A percentile compares a stretch with the other conserved stretches of the same genome.
phyloP scores from a whole-genome alignment of 1,140 invertebrate genomes.

The Ooceraea biroi region DNA sequence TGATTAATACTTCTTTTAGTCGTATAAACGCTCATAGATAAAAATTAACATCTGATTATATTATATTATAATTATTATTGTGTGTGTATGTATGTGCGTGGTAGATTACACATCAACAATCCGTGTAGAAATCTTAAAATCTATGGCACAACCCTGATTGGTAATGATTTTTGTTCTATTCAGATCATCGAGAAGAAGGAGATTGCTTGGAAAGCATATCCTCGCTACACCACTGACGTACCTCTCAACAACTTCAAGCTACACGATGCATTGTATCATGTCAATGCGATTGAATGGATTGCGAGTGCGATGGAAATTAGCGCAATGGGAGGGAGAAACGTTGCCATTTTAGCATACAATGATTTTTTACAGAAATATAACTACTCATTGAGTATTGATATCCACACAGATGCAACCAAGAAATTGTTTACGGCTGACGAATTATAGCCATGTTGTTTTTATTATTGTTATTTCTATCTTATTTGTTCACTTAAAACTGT shows the following conservation, averaged over 20 bases:
- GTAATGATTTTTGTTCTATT: constrained; percentile 32
- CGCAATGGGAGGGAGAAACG: constrained; percentile 89
- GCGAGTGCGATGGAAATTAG: constrained; percentile 92
- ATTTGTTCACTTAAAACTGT: no score
- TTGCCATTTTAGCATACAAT: constrained; percentile 87
- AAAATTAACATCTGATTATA: no score
- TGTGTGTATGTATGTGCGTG: no score
- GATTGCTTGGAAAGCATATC: constrained; percentile 89
- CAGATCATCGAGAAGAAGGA: constrained; percentile 76
- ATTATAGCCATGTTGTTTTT: constrained; percentile 10
- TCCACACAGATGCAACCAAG: background rate
- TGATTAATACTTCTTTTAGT: no score
- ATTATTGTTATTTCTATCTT: background rate
- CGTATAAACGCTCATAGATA: no score
- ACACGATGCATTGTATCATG: constrained; percentile 87
- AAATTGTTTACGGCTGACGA: constrained; percentile 14
- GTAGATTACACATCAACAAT: no score
- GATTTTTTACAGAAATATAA: constrained; percentile 71
- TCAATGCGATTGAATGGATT: constrained; percentile 90
- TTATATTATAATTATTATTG: no score
- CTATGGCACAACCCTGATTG: no score
- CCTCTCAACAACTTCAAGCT: constrained; percentile 87
- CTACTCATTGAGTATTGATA: constrained; percentile 9
- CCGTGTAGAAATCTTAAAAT: no score
- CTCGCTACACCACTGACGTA: constrained; percentile 86